Percentiles rank a stretch among this genome's conserved stretches.
Conservation (phyloP, 2,888 invertebrate genomes). For the Scaptomyza tumidula region DNA sequence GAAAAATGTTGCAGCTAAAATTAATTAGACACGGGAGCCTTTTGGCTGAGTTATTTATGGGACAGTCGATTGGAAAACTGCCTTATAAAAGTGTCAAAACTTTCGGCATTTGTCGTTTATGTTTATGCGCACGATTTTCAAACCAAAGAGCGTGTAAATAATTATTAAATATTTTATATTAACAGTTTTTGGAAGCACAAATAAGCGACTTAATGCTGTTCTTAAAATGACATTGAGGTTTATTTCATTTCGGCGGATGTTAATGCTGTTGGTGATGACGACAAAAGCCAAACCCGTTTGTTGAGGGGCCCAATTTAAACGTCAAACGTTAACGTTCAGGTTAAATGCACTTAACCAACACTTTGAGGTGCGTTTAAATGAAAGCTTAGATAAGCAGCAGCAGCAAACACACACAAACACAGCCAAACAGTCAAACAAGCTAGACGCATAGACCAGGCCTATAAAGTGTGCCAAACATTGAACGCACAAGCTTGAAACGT, state of each 20-base stretch:
- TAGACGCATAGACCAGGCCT: constrained; percentile 19
- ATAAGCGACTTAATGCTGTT: constrained; percentile 5
- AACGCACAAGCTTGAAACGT: constrained; percentile 48
- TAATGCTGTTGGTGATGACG: constrained; percentile 37
- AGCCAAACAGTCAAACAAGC: constrained; percentile 6
- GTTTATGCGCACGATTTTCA: constrained; percentile 71
- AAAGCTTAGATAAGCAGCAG: constrained; percentile 67
- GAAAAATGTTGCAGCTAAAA: constrained; percentile 53
- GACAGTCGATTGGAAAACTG: constrained; percentile 69
- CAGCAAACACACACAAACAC: neutral
- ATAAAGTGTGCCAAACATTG: constrained; percentile 57
- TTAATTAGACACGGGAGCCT: constrained; percentile 73
- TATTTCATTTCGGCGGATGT: constrained; percentile 34
- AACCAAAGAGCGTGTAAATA: constrained; percentile 65
- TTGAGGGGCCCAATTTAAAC: constrained; percentile 69
- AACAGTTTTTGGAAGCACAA: constrained; percentile 15
- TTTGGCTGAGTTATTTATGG: constrained; percentile 76
- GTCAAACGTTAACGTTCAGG: constrained; percentile 77
- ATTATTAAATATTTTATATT: constrained; percentile 54
- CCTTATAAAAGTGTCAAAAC: constrained; percentile 80
- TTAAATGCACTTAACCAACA: constrained; percentile 81
- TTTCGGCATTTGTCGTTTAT: constrained; percentile 48
- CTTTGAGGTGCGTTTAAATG: constrained; percentile 75
- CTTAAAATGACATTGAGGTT: constrained; percentile 15
- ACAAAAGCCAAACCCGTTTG: constrained; percentile 54